Conservation (phyloP, 2,797 vertebrate genomes). For the Clamator glandarius region DNA sequence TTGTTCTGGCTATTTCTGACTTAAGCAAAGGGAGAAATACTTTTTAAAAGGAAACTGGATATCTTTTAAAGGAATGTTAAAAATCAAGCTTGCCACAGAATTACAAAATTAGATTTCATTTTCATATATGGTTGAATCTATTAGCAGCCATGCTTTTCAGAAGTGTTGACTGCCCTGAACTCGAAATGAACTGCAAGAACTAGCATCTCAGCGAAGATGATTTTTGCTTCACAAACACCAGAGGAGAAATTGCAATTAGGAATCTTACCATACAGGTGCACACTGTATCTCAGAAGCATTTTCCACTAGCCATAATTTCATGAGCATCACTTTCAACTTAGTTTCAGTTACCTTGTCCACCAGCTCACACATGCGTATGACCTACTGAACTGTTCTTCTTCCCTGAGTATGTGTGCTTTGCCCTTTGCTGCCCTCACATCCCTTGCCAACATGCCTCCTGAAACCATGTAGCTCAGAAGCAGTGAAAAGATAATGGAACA, state of each 20-base stretch:
- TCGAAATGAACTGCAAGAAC: not conserved
- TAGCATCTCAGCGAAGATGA: not conserved
- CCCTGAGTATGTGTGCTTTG: fast-evolving
- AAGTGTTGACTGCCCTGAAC: not conserved
- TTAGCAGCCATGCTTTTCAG: not conserved
- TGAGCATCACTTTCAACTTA: not conserved
- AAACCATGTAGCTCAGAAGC: fast-evolving
- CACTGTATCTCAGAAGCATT: not conserved
- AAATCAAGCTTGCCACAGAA: not conserved
- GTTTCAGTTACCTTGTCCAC: not conserved
- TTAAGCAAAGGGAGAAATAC: not conserved
- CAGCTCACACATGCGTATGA: fast-evolving
- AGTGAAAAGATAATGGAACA: not conserved
- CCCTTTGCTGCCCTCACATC: not conserved
- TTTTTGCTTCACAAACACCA: not conserved
- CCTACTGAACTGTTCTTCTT: not conserved
- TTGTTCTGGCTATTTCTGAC: conserved; percentile 4
- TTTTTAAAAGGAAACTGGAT: not conserved
- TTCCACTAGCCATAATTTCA: not conserved
- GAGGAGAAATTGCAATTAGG: not conserved
- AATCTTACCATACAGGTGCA: not conserved
- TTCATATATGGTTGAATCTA: not conserved
- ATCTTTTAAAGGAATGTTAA: not conserved
- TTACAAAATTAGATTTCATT: not conserved
- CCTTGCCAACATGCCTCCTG: no score